These are phyloP conservation scores for Drosophila kanekoi DNA, from an alignment of 2,888 invertebrate genomes.

Conservation along the genomic window DNA sequence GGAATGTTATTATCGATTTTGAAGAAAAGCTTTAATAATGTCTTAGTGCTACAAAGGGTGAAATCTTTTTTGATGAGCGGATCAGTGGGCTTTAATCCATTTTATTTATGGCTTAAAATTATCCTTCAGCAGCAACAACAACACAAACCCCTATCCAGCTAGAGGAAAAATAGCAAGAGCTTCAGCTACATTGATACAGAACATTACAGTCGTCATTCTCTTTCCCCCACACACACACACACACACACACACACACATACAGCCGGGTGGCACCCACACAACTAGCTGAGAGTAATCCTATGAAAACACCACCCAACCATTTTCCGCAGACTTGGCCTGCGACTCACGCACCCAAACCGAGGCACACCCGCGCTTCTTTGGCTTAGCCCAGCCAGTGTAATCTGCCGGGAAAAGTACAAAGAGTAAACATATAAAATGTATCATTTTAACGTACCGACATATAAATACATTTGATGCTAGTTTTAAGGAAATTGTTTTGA, in stretches of 20 bases:
- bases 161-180: slow-evolving; percentile 53
- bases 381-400: slow-evolving; percentile 38
- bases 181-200: slow-evolving; percentile 56
- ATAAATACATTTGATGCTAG: slow-evolving; percentile 1
- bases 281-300: slow-evolving; percentile 53
- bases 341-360: slow-evolving; percentile 45
- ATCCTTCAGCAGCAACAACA: slow-evolving; percentile 63
- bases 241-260: slow-evolving; percentile 29
- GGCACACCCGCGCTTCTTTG: slow-evolving; percentile 41
- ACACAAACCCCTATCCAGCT: slow-evolving; percentile 32
- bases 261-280: slow-evolving; percentile 23
- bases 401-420: slow-evolving; percentile 56
- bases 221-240: no score
- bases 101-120: slow-evolving; percentile 82
- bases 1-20: slow-evolving; percentile 53
- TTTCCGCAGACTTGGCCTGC: slow-evolving; percentile 31
- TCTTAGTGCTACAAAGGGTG: slow-evolving; percentile 50
- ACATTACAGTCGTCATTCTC: slow-evolving; percentile 59
- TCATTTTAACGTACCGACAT: slow-evolving; percentile 7
- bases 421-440: slow-evolving; percentile 37
- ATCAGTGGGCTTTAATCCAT: slow-evolving; percentile 81
- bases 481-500: no score
- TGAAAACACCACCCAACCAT: slow-evolving; percentile 42
- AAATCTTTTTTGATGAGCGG: slow-evolving; percentile 74
- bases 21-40: slow-evolving; percentile 65